Evolutionary conservation across 23 tunicate species (phyloP).

Genomic region (Corella eumyota): DNA sequence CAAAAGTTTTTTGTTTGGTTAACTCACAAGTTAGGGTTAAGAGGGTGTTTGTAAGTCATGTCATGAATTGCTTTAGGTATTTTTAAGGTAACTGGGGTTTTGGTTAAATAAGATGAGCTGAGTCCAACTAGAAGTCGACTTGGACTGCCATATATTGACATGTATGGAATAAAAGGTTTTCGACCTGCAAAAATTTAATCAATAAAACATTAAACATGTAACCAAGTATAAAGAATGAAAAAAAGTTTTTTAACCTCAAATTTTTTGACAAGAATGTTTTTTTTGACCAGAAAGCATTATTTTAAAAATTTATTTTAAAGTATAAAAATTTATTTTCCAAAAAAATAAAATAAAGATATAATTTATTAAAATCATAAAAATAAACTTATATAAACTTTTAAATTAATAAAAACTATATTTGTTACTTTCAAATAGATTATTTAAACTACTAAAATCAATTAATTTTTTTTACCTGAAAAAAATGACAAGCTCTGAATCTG

Average conservation of each 20-base stretch:
- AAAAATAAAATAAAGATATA: no score
- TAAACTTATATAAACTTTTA: no score
- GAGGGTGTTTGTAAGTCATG: slow-evolving; percentile 38
- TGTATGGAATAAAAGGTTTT: slow-evolving; percentile 69
- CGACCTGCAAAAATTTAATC: slow-evolving; percentile 15
- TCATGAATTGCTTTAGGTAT: slow-evolving; percentile 30
- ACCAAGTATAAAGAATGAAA: background rate
- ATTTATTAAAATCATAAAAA: no score
- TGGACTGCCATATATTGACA: slow-evolving; percentile 79
- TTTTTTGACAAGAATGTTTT: background rate
- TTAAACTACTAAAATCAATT: no score
- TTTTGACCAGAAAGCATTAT: no score
- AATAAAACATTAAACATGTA: background rate
- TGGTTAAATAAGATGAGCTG: slow-evolving; percentile 36
- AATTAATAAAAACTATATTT: no score
- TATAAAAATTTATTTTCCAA: no score
- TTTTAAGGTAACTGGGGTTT: slow-evolving; percentile 38
- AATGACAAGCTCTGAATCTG: no score
- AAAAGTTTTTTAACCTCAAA: background rate
- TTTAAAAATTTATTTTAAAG: no score
- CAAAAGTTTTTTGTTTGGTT: no score
- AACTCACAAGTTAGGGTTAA: slow-evolving; percentile 70
- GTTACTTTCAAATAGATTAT: no score
- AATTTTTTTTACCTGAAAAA: no score
- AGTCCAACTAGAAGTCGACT: slow-evolving; percentile 57